A percentile compares a stretch with the other conserved stretches of the same genome.
Conservation (phyloP, 1,140 invertebrate genomes). For the Cydia fagiglandana region DNA sequence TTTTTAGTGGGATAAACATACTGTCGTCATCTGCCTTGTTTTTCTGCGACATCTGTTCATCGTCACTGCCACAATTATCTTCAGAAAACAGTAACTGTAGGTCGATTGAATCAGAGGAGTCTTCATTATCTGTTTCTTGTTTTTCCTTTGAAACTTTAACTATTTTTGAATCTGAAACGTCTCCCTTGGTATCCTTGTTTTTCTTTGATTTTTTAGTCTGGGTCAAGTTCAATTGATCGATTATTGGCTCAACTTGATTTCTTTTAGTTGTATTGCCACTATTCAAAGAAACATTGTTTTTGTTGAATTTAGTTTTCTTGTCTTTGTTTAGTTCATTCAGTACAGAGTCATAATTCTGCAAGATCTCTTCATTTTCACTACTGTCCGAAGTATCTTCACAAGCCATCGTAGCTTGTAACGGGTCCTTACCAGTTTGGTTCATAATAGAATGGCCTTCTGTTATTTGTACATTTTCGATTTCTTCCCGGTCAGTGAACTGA, state of each 20-base stretch:
- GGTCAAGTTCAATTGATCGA: slow-evolving; percentile 71
- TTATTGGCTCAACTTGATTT: slow-evolving; percentile 47
- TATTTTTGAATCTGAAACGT: background rate
- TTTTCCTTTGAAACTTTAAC: background rate
- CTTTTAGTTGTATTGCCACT: slow-evolving; percentile 52
- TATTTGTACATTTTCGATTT: slow-evolving; percentile 46
- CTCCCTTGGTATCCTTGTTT: slow-evolving; percentile 29
- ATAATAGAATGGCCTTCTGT: slow-evolving; percentile 41
- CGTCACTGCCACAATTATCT: slow-evolving; percentile 57
- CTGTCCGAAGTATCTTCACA: slow-evolving; percentile 46
- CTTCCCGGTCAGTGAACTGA: slow-evolving; percentile 43
- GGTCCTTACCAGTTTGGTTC: slow-evolving; percentile 47
- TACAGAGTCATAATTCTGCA: slow-evolving; percentile 63
- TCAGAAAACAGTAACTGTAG: slow-evolving; percentile 64
- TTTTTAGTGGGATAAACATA: slow-evolving; percentile 53
- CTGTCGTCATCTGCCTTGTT: slow-evolving; percentile 36
- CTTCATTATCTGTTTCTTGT: slow-evolving; percentile 22
- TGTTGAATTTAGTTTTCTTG: slow-evolving; percentile 46
- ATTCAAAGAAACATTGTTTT: slow-evolving; percentile 55
- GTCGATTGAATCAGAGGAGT: slow-evolving; percentile 61
- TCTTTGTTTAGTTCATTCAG: slow-evolving; percentile 52
- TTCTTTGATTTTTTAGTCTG: slow-evolving; percentile 47
- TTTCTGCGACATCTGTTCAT: slow-evolving; percentile 29
- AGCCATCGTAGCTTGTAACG: slow-evolving; percentile 47
- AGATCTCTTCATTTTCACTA: slow-evolving; percentile 60